Percentiles rank a stretch among this genome's conserved stretches.
Conservation (phyloP, 2,113 vertebrate genomes). For the Siphamia tubifer region DNA sequence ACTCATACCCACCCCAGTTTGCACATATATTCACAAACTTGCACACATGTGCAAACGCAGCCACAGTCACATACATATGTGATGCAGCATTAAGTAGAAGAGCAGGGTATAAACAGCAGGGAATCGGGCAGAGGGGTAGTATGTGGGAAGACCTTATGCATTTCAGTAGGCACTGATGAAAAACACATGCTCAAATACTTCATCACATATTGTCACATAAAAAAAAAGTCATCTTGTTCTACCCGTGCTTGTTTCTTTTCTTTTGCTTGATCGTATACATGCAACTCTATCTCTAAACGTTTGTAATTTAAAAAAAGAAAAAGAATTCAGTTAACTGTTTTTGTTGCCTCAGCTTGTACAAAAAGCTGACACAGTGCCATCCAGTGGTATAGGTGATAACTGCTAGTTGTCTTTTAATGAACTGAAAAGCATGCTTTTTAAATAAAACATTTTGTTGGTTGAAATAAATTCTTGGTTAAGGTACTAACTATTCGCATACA, state of each 20-base stretch:
- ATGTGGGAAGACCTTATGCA: constrained; percentile 72
- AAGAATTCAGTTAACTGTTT: constrained; percentile 7
- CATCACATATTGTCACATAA: constrained; percentile 39
- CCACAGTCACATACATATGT: constrained; percentile 17
- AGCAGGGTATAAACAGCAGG: constrained; percentile 65
- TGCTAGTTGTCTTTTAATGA: neutral
- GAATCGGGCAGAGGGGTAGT: constrained; percentile 62
- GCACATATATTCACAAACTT: neutral
- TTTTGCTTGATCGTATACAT: neutral
- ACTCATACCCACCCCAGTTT: neutral
- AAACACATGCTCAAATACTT: constrained; percentile 28
- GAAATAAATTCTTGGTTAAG: neutral
- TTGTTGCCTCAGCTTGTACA: constrained; percentile 1
- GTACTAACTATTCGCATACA: neutral
- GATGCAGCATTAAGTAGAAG: constrained; percentile 43
- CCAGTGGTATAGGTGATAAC: constrained; percentile 56
- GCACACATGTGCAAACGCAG: neutral
- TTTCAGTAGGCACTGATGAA: constrained; percentile 60
- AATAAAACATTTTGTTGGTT: neutral
- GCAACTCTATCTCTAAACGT: constrained; percentile 55
- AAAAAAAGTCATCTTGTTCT: neutral
- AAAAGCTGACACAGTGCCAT: constrained; percentile 76
- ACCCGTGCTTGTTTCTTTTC: neutral
- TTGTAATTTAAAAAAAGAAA: constrained; percentile 7
- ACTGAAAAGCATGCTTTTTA: neutral